Percentiles rank a stretch among this genome's conserved stretches.
These are phyloP conservation scores for Strix uralensis DNA, from an alignment of 2,113 vertebrate species.

Conservation along the genomic window DNA sequence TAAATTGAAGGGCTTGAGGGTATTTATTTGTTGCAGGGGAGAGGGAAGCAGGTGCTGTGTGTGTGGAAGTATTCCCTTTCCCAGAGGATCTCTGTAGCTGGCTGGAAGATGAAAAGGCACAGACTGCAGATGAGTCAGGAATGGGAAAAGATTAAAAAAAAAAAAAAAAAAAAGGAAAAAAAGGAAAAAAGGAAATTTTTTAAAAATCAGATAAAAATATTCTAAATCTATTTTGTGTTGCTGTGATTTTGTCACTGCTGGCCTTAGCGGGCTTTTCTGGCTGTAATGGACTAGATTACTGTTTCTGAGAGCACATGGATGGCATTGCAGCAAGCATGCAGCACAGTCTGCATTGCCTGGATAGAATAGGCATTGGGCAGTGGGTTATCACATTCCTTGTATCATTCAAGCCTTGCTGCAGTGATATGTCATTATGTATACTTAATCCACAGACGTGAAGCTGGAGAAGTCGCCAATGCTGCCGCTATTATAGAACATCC, in stretches of 20 bases:
- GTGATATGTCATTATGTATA: neutral
- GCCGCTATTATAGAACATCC: neutral
- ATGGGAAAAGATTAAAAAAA: neutral
- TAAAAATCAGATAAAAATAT: neutral
- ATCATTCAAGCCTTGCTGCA: neutral
- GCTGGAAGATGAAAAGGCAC: slow-evolving; percentile 29
- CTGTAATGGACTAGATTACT: neutral
- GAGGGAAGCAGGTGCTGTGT: neutral
- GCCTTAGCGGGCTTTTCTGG: neutral
- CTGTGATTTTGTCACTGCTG: neutral
- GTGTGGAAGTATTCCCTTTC: neutral
- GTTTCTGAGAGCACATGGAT: neutral
- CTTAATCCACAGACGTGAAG: neutral
- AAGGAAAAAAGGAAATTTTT: neutral
- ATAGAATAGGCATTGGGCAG: neutral
- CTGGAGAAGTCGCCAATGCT: neutral
- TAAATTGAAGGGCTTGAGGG: neutral
- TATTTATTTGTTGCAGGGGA: slow-evolving; percentile 16
- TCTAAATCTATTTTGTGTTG: neutral
- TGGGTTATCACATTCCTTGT: neutral
- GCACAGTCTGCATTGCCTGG: neutral
- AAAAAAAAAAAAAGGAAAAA: neutral
- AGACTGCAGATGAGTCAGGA: neutral
- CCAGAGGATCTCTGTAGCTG: neutral
- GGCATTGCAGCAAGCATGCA: neutral